These are phyloP conservation scores for Nanorana parkeri DNA, from an alignment of 2,113 vertebrate species.

Conservation along the genomic window DNA sequence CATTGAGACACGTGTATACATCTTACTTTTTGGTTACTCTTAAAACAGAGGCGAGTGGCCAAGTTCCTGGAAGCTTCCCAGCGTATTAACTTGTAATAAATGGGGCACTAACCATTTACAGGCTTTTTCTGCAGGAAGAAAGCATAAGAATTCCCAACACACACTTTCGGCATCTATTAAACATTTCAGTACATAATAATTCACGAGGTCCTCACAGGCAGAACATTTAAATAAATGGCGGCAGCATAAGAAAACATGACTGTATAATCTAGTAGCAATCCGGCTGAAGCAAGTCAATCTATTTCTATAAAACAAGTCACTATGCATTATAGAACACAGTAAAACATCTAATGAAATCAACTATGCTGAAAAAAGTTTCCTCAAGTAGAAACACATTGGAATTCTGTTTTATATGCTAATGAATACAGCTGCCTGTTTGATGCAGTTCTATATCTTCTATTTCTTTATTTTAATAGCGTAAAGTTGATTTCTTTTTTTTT, in stretches of 20 bases:
- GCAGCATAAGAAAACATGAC: conserved; percentile 42
- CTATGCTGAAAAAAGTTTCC: conserved; percentile 51
- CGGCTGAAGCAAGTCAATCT: conserved; percentile 52
- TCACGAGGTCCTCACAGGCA: conserved; percentile 31
- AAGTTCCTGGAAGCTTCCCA: background rate
- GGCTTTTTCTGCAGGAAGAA: background rate
- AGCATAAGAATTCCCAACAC: background rate
- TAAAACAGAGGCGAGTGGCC: background rate
- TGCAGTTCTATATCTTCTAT: conserved; percentile 23
- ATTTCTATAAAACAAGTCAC: conserved; percentile 57
- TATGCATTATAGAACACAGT: conserved; percentile 52
- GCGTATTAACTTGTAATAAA: conserved; percentile 15
- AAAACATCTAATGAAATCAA: conserved; percentile 55
- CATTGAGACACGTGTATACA: no score
- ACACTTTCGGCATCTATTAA: conserved; percentile 37
- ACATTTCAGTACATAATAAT: conserved; percentile 45
- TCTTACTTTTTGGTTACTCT: no score
- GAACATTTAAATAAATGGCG: conserved; percentile 57
- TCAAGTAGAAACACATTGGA: conserved; percentile 52
- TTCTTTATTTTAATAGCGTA: conserved; percentile 31
- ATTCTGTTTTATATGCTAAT: conserved; percentile 56
- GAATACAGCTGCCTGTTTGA: conserved; percentile 43
- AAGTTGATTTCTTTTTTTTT: conserved; percentile 25
- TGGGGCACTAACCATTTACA: background rate
- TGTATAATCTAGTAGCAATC: conserved; percentile 46